Evolutionary conservation across 2,113 vertebrate genomes (phyloP).

Genomic region (Stigmatopora nigra): DNA sequence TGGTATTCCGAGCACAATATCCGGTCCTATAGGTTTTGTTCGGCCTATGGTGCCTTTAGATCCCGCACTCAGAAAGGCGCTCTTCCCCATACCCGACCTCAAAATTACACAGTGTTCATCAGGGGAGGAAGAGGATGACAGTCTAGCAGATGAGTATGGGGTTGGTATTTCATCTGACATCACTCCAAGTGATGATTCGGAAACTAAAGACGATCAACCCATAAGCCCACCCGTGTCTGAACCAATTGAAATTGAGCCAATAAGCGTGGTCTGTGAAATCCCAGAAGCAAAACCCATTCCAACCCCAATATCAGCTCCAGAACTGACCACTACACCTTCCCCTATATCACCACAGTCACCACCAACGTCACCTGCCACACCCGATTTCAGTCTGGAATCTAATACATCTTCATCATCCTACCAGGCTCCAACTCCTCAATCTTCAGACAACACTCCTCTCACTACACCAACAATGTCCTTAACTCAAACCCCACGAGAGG

Average conservation of each 20-base stretch:
- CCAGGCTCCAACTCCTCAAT: slow-evolving; percentile 56
- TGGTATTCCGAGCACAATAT: slow-evolving; percentile 46
- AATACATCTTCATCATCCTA: slow-evolving; percentile 58
- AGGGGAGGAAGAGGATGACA: slow-evolving; percentile 83
- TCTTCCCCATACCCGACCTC: slow-evolving; percentile 92
- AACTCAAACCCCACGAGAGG: slow-evolving; percentile 30
- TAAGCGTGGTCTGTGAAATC: slow-evolving; percentile 78
- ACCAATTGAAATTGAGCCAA: slow-evolving; percentile 73
- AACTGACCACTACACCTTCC: slow-evolving; percentile 58
- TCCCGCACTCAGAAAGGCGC: slow-evolving; percentile 69
- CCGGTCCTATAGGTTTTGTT: slow-evolving; percentile 52
- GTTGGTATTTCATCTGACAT: slow-evolving; percentile 78
- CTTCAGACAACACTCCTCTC: slow-evolving; percentile 57
- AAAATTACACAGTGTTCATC: slow-evolving; percentile 98
- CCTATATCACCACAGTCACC: slow-evolving; percentile 55
- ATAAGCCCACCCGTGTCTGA: slow-evolving; percentile 67
- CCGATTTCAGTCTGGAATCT: slow-evolving; percentile 60
- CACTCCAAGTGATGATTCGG: slow-evolving; percentile 75
- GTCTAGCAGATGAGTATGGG: slow-evolving; percentile 75
- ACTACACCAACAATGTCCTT: slow-evolving; percentile 56
- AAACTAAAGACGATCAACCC: slow-evolving; percentile 64
- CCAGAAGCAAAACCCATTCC: slow-evolving; percentile 71
- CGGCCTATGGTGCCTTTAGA: slow-evolving; percentile 65
- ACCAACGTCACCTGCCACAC: slow-evolving; percentile 56
- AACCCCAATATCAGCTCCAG: slow-evolving; percentile 64